Evolutionary conservation across 2,113 vertebrate genomes (phyloP).

Genomic region (Engystomops pustulosus): DNA sequence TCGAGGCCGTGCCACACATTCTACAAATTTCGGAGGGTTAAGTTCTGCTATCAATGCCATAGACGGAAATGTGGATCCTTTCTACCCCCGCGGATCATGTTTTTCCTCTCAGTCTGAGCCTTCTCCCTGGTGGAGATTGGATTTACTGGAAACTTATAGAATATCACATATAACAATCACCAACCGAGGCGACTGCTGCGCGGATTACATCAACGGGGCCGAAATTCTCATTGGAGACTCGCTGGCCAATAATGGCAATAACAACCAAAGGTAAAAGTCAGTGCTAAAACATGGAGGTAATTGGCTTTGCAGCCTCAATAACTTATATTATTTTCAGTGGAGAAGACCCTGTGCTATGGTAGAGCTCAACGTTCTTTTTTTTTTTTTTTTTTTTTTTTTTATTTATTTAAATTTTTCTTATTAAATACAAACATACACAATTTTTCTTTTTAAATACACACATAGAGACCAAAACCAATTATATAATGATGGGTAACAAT

Average conservation of each 20-base stretch:
- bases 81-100: background rate
- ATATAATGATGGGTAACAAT: too few species aligned
- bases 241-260: slow-evolving; percentile 30
- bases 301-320: too few species aligned
- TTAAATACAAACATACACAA: too few species aligned
- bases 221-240: slow-evolving; percentile 35
- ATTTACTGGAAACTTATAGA: slow-evolving; percentile 6
- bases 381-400: too few species aligned
- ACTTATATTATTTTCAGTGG: too few species aligned
- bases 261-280: slow-evolving; percentile 22
- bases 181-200: slow-evolving; percentile 27
- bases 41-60: background rate
- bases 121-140: slow-evolving; percentile 35
- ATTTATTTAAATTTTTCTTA: too few species aligned
- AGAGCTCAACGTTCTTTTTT: too few species aligned
- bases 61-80: slow-evolving; percentile 12
- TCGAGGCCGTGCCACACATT: background rate
- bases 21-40: background rate
- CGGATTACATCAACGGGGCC: background rate
- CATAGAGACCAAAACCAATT: too few species aligned
- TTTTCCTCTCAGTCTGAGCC: background rate
- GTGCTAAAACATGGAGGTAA: too few species aligned
- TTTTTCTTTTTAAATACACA: too few species aligned
- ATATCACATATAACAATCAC: slow-evolving; percentile 26
- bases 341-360: too few species aligned